Conservation (phyloP, 2,113 vertebrate genomes). For the Austrofundulus limnaeus region DNA sequence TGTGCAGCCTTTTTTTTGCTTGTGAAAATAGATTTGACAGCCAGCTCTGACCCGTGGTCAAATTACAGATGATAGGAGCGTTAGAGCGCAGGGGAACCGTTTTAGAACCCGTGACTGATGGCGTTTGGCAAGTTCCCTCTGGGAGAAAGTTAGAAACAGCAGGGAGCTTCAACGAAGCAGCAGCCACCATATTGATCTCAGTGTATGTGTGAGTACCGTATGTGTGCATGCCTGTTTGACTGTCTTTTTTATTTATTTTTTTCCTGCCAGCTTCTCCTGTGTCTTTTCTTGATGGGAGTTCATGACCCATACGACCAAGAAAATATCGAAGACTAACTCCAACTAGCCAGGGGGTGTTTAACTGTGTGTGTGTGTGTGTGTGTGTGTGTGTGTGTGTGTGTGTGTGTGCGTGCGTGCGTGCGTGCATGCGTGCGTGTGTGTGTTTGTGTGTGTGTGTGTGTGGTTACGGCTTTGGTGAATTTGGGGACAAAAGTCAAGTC, state of each 20-base stretch:
- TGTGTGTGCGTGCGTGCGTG: too few relatives aligned
- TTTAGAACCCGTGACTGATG: constrained; percentile 68
- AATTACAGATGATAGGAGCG: constrained; percentile 42
- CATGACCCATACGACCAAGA: constrained; percentile 38
- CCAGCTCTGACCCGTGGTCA: constrained; percentile 33
- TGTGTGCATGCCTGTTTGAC: constrained; percentile 23
- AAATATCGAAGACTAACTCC: constrained; percentile 46
- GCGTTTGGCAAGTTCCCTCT: constrained; percentile 60
- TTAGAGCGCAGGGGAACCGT: constrained; percentile 30
- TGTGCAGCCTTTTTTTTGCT: constrained; percentile 47
- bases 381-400: constrained; percentile 7
- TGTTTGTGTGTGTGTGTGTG: too few relatives aligned
- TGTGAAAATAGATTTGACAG: constrained; percentile 53
- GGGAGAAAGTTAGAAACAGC: constrained; percentile 64
- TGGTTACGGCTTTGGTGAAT: too few relatives aligned
- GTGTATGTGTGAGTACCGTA: constrained; percentile 19
- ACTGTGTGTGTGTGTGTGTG: constrained; percentile 15
- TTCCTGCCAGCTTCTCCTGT: constrained; percentile 24
- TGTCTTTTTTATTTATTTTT: constrained; percentile 9
- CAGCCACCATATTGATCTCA: constrained; percentile 44
- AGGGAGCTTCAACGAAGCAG: constrained; percentile 64
- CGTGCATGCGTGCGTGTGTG: too few relatives aligned
- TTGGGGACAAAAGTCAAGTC: too few relatives aligned
- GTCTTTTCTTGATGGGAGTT: constrained; percentile 38
- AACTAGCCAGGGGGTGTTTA: constrained; percentile 39